Percentiles rank a stretch among this genome's conserved stretches.
phyloP scores from a whole-genome alignment of 2,888 invertebrate species.

The Drosophila atripex region DNA sequence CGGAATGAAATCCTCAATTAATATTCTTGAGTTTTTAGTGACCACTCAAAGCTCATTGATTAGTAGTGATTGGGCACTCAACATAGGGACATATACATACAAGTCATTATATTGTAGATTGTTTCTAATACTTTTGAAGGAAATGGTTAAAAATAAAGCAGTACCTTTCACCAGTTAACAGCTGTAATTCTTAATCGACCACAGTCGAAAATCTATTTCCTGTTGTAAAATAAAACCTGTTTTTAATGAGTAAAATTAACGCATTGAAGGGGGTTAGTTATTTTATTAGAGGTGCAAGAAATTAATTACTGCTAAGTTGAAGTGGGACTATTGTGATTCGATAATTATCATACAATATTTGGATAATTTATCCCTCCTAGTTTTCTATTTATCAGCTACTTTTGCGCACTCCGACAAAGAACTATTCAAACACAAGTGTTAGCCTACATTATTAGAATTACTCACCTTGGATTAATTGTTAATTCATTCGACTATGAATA shows the following conservation, averaged over 20 bases:
- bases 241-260: constrained; percentile 1
- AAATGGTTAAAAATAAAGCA: not conserved
- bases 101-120: constrained; percentile 4
- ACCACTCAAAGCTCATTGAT: constrained; percentile 39
- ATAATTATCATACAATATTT: constrained; percentile 8
- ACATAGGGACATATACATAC: too few species aligned
- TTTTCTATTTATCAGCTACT: not conserved
- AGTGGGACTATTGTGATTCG: constrained; percentile 1
- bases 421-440: not conserved
- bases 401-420: not conserved
- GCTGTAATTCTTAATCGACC: not conserved
- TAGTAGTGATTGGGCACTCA: constrained; percentile 5
- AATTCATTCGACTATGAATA: constrained; percentile 12
- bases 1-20: constrained; percentile 18
- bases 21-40: constrained; percentile 41
- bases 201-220: not conserved
- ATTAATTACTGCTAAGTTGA: constrained; percentile 7
- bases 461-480: constrained; percentile 30
- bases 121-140: constrained; percentile 20
- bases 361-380: not conserved
- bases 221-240: constrained; percentile 1
- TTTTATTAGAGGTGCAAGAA: constrained; percentile 19
- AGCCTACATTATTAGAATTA: constrained; percentile 1
- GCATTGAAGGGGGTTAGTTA: constrained; percentile 27
- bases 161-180: not conserved